Base-by-base conservation (phyloP, 2,888 invertebrate genomes). In the Cerastis rubricosa region DNA sequence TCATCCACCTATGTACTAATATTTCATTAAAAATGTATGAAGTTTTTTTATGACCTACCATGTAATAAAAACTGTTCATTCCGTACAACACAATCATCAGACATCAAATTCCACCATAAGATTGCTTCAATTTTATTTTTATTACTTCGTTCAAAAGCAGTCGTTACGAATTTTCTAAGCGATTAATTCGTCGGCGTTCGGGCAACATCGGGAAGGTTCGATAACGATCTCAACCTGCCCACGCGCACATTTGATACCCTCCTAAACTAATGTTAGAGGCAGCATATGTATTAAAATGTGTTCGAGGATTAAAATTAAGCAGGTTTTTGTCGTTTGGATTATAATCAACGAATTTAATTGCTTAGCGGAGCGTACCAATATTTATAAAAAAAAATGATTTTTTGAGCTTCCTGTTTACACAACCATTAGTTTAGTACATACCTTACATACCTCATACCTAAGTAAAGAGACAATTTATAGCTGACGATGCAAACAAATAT, bases 181-280 rank as follows among this genome's bases (percentile, higher is more conserved):
- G 84, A 87, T 88, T 87, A 87, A 84, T 76, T 85, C 84, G 79
- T 82, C 70, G 75, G 85, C 75, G 84, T 68, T 88, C 85, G 88
- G 79, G 69, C 82, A 81, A 77, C 81, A 54, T 79, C 79, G 82
- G 86, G 67, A 74, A 76, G 74, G 74, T 59, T 61, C 78, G 75
- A 90, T 90, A 90, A 89, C 82, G 81, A 89, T 89, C 89, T 74
- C 76, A 79, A 79, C 79, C 68, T 81, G 81, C 85, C 83, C 84
- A 81, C 85, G 79, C 86, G 75, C 83, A 81, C 78, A 74, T 79
- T 81, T 86, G 76, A 78, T 76, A 74, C 86, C 80, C 67, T 76
- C 77, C 69, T 73, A 68, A 49, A 80, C 82, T 77, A 77, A 86
- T 76, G 71, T 76, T 74, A 61, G 25, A 73, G 64, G 59, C 64